phyloP scores from a whole-genome alignment of 2,888 invertebrate genomes.

The Zootermopsis nevadensis region DNA sequence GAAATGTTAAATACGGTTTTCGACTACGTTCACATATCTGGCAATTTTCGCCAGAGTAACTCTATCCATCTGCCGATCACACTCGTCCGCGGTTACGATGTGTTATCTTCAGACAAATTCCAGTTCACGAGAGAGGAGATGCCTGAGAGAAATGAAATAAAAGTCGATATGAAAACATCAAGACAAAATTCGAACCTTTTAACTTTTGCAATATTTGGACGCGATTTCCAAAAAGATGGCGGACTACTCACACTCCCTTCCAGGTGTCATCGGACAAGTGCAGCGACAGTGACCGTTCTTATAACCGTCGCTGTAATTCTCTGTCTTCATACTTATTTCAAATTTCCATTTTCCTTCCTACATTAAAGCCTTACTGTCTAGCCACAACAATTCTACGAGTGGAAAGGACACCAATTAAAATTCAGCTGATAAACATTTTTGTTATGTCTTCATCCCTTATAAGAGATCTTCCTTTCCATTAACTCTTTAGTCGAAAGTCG shows the following conservation, averaged over 20 bases:
- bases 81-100: background rate
- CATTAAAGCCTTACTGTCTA: too few species aligned
- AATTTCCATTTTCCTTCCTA: too few species aligned
- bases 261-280: too few species aligned
- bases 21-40: background rate
- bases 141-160: background rate
- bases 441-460: too few species aligned
- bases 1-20: background rate
- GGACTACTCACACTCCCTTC: background rate
- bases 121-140: background rate
- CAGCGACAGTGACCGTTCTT: too few species aligned
- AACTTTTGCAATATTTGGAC: constrained; percentile 8
- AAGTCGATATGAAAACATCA: background rate
- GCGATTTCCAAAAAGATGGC: constrained; percentile 5
- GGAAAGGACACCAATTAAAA: too few species aligned
- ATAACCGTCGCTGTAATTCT: too few species aligned
- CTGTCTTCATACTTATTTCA: too few species aligned
- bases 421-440: too few species aligned
- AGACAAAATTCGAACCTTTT: background rate
- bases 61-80: background rate
- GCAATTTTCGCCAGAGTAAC: background rate
- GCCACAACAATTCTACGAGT: too few species aligned
- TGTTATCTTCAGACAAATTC: background rate
- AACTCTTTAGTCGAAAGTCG: too few species aligned
- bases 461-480: too few species aligned